These are phyloP conservation scores for Phyllotis vaccarum DNA, from an alignment of 2,797 vertebrate genomes.

Conservation along the genomic window DNA sequence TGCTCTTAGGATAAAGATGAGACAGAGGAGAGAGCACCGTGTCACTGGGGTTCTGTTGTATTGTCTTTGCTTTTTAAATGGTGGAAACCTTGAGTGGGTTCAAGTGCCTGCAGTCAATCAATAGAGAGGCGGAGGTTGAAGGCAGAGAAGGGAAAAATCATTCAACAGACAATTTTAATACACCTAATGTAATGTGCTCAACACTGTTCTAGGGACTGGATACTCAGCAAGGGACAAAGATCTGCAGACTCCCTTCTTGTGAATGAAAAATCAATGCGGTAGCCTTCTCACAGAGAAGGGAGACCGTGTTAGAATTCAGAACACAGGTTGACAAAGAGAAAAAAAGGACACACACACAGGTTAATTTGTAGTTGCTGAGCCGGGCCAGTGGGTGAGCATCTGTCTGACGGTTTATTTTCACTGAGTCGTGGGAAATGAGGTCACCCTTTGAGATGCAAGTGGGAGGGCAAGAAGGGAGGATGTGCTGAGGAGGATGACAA, in stretches of 20 bases:
- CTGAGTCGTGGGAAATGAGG: neutral
- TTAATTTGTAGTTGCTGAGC: neutral
- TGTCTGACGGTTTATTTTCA: neutral
- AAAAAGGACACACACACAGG: neutral
- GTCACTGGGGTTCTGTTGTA: neutral
- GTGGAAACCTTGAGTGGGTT: neutral
- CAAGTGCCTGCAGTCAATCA: neutral
- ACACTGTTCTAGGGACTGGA: neutral
- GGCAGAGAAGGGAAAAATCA: slow-evolving; percentile 18
- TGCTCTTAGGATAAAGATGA: neutral
- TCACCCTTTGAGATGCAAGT: neutral
- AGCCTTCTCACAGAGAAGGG: neutral
- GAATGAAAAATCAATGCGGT: slow-evolving; percentile 30
- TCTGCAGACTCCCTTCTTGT: slow-evolving; percentile 5
- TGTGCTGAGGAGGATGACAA: neutral
- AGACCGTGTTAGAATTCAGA: neutral
- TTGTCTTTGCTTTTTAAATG: slow-evolving; percentile 1
- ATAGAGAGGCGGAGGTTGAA: slow-evolving; percentile 35
- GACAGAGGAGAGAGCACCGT: neutral
- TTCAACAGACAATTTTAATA: slow-evolving; percentile 40
- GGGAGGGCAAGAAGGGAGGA: neutral
- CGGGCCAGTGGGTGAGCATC: neutral
- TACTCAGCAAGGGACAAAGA: slow-evolving; percentile 25
- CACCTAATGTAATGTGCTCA: neutral
- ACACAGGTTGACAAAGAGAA: neutral